Evolutionary conservation across 2,113 vertebrate genomes (phyloP).

Genomic region (Campylomormyrus tamandua): DNA sequence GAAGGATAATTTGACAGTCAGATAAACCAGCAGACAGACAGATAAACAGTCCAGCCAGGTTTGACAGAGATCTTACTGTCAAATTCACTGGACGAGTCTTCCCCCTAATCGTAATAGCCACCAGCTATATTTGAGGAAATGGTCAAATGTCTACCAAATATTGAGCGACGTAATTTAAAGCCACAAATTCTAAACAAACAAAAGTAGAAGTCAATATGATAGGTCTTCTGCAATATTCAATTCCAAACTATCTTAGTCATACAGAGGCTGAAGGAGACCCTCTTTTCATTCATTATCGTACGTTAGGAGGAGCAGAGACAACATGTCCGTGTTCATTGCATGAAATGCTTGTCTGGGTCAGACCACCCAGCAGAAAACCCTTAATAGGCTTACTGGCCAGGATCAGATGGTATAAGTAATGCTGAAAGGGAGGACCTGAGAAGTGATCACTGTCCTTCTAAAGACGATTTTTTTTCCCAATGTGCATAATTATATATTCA

Average conservation of each 20-base stretch:
- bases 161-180: constrained; percentile 61
- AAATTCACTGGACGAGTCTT: constrained; percentile 66
- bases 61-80: constrained; percentile 70
- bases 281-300: constrained; percentile 13
- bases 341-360: neutral
- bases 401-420: neutral
- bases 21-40: constrained; percentile 74
- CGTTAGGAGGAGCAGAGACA: neutral
- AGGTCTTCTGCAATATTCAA: neutral
- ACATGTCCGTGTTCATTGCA: neutral
- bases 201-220: neutral
- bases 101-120: constrained; percentile 60
- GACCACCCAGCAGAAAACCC: constrained; percentile 23
- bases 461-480: neutral
- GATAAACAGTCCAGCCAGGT: constrained; percentile 55
- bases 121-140: constrained; percentile 71
- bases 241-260: neutral
- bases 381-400: neutral
- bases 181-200: constrained; percentile 43
- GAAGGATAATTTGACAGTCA: constrained; percentile 74
- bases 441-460: neutral
- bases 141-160: constrained; percentile 71
- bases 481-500: neutral
- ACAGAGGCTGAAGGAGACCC: neutral
- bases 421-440: neutral